phyloP scores from a whole-genome alignment of 1,140 invertebrate genomes.

The Augochlora pura region DNA sequence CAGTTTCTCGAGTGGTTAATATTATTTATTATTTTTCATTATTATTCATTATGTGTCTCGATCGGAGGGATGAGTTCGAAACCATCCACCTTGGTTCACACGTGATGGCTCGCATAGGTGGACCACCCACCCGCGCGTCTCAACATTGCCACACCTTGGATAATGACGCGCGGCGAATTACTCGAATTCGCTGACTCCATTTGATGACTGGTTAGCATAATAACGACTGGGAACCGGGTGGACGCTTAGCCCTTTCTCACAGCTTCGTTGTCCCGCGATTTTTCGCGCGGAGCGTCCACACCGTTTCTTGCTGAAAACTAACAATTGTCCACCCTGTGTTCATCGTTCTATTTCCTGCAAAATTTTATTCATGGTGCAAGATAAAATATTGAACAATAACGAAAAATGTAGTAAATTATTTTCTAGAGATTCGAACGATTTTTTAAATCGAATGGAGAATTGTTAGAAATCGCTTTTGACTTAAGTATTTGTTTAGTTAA shows the following conservation, averaged over 20 bases:
- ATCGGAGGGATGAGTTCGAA: conserved; percentile 38
- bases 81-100: conserved; percentile 69
- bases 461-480: too few relatives aligned
- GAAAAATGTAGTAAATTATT: too few relatives aligned
- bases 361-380: too few relatives aligned
- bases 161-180: conserved; percentile 72
- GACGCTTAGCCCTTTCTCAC: conserved; percentile 24
- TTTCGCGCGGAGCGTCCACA: neutral
- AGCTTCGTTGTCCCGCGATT: conserved; percentile 13
- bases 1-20: neutral
- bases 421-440: too few relatives aligned
- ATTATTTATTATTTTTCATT: conserved; percentile 47
- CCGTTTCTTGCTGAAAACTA: neutral
- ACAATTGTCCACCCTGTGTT: too few relatives aligned
- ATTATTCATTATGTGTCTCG: conserved; percentile 5
- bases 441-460: too few relatives aligned
- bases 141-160: conserved; percentile 73
- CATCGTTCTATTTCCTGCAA: too few relatives aligned
- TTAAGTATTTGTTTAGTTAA: too few relatives aligned
- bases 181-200: conserved; percentile 62
- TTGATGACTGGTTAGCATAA: conserved; percentile 65
- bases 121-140: conserved; percentile 71
- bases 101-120: conserved; percentile 63
- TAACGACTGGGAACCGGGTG: conserved; percentile 53
- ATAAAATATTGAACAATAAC: too few relatives aligned